phyloP scores from a whole-genome alignment of 2,888 invertebrate species.

The Rugalucina vietnamica region DNA sequence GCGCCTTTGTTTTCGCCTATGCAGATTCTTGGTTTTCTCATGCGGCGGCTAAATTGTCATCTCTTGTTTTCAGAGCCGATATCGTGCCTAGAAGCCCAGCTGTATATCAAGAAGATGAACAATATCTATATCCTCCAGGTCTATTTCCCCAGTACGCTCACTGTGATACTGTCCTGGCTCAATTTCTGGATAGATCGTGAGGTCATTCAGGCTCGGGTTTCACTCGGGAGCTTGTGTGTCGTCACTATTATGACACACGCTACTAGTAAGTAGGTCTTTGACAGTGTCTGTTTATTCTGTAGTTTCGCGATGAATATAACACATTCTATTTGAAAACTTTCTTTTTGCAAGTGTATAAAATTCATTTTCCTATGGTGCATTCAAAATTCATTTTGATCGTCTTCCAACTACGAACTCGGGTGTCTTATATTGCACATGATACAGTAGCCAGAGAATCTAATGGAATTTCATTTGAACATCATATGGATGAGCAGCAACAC shows the following conservation, averaged over 20 bases:
- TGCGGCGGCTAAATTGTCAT: neutral
- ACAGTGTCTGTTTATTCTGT: too few relatives aligned
- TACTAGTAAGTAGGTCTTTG: conserved; percentile 2
- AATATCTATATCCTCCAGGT: conserved; percentile 10
- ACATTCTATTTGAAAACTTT: too few relatives aligned
- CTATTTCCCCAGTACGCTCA: conserved; percentile 31
- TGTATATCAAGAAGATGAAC: conserved; percentile 14
- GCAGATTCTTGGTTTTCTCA: neutral
- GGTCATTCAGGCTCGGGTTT: conserved; percentile 19
- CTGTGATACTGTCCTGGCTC: conserved; percentile 26
- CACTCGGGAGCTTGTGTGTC: conserved; percentile 25
- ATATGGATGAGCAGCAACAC: too few relatives aligned
- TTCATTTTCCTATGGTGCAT: too few relatives aligned
- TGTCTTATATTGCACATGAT: too few relatives aligned
- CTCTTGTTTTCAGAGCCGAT: conserved; percentile 11
- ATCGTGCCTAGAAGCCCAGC: conserved; percentile 17
- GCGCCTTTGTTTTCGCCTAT: too few relatives aligned
- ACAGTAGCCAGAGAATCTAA: too few relatives aligned
- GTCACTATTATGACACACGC: conserved; percentile 33
- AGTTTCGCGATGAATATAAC: too few relatives aligned
- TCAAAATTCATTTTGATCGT: too few relatives aligned
- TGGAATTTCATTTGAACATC: too few relatives aligned
- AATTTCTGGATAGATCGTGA: conserved; percentile 34
- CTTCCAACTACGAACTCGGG: too few relatives aligned
- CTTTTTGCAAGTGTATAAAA: too few relatives aligned